Percentiles rank a stretch among this genome's conserved stretches.
phyloP scores from a whole-genome alignment of 2,797 vertebrate species.

The Spatula clypeata region DNA sequence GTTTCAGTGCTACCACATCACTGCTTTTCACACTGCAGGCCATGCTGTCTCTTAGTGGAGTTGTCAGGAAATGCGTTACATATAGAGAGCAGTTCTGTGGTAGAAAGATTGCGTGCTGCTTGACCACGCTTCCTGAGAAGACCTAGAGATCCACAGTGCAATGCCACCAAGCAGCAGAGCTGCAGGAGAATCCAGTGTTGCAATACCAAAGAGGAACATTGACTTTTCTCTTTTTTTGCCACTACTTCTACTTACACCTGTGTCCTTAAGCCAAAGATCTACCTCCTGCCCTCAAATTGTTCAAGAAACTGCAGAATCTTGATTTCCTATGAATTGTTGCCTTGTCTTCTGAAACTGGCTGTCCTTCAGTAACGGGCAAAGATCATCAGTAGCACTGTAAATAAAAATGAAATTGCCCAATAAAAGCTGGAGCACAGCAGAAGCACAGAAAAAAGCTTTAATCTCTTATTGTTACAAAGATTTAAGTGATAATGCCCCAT shows the following conservation, averaged over 20 bases:
- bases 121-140: not conserved
- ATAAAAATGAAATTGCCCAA: not conserved
- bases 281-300: constrained; percentile 1
- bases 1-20: not conserved
- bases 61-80: rapidly evolving
- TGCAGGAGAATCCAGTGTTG: not conserved
- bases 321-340: constrained; percentile 43
- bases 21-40: not conserved
- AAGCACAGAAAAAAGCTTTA: not conserved
- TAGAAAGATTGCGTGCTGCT: rapidly evolving
- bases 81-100: not conserved
- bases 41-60: not conserved
- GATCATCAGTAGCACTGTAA: not conserved
- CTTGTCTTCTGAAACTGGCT: not conserved
- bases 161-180: not conserved
- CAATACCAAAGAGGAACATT: not conserved
- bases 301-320: not conserved
- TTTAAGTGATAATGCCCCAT: not conserved
- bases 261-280: constrained; percentile 14
- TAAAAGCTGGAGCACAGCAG: not conserved
- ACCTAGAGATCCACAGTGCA: not conserved
- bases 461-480: not conserved
- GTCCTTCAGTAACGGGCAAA: not conserved
- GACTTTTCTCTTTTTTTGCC: not conserved
- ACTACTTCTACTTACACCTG: not conserved